Evolutionary conservation across 2,888 invertebrate species (phyloP).

Genomic region (Lagria hirta): DNA sequence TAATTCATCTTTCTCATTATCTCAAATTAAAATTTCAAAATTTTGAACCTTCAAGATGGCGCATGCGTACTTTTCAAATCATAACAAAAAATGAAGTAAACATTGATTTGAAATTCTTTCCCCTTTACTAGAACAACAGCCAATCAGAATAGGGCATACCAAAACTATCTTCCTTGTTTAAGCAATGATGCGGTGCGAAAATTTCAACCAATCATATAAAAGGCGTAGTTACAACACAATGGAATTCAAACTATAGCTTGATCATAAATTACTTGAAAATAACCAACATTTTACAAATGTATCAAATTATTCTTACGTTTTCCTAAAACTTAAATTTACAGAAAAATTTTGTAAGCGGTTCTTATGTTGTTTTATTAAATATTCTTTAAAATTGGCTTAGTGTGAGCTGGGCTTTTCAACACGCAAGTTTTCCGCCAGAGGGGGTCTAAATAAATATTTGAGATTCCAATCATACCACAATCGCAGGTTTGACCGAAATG

Average conservation of each 20-base stretch:
- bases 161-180: slow-evolving; percentile 14
- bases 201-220: slow-evolving; percentile 8
- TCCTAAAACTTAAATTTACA: background rate
- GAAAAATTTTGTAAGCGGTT: background rate
- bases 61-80: no score
- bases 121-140: no score
- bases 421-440: slow-evolving; percentile 60
- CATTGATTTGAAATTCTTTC: no score
- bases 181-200: slow-evolving; percentile 22
- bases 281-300: background rate
- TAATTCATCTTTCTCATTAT: no score
- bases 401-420: slow-evolving; percentile 32
- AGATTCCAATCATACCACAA: slow-evolving; percentile 67
- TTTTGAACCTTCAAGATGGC: no score
- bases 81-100: no score
- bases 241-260: background rate
- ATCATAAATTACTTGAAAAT: background rate
- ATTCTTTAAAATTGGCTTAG: no score
- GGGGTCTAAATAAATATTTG: slow-evolving; percentile 69
- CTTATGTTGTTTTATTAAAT: background rate
- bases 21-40: no score
- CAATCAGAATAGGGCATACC: no score
- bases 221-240: slow-evolving; percentile 4
- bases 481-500: slow-evolving; percentile 72
- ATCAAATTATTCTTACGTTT: background rate